Evolutionary conservation across 2,797 vertebrate genomes (phyloP), one percentile per base, ranked within the genome.

Genomic region (Iguana delicatissima): DNA sequence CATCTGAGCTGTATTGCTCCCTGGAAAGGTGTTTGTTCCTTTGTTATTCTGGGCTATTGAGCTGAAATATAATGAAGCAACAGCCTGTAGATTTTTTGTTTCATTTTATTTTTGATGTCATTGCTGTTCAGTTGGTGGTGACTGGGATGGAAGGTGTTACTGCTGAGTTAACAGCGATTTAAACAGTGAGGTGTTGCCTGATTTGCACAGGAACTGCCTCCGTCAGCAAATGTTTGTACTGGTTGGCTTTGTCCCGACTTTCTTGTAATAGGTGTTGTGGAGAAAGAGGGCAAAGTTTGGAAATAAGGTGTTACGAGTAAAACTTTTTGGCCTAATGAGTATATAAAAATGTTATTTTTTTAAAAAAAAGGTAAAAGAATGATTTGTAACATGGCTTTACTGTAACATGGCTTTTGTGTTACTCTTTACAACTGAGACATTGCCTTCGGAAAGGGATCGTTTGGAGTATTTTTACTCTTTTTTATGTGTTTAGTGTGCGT

Each of bases 1-100:
- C 85, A 87, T 93, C 89, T 94, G 93, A 14, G 91, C 55, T 80
- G 59, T 87, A 46, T 14, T 95, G 85, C 59, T 91, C 83, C 88
- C 94, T 88, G 85, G 91, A 92, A 81, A 94, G 94, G 91, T 74
- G 42, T 38, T 62, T 1, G 35, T 72, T 87, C 59, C 26, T 80
- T 90, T 90, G 89, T 93, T 80, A 84, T 64, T 86, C 91, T 90
- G 91, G 85, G 76, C 20, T 24, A 50, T 50, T 83, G 83, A 93
- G 69, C 80, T 85, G 59, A 91, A 82, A 46, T 88, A 52, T 57
- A 88, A 92, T 38, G 76, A 80, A 59, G 55, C 79, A 89, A 81
- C 88, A 89, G 52, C 29, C 22, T 0, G 13, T 59, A 84, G 64
- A 26, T 90, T 72, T 55, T 79, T 59, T 32, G 2, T 14, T 81